Evolutionary conservation across 2,797 vertebrate genomes (phyloP), one percentile per base, ranked within the genome.

Genomic region (Leontopithecus rosalia): DNA sequence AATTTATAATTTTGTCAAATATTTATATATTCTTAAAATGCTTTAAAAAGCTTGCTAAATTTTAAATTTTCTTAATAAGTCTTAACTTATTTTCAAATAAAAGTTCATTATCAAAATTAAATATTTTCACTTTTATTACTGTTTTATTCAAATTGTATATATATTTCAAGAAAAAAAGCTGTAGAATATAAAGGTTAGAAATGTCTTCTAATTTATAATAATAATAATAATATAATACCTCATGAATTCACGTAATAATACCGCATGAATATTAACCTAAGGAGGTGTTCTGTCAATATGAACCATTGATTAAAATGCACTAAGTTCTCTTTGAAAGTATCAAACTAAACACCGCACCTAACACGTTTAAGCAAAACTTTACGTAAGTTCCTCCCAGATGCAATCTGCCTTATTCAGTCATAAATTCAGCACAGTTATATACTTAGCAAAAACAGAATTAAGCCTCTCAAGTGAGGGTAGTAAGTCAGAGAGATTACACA

Each of bases 81-180:
- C 12, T 24, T 92, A 19, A 61, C 33, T 64, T 90, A 93, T 80
- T 88, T 91, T 92, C 2, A 85, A 97, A 84, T 94, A 67, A 83
- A 50, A 82, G 4, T n/a, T 52, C 13, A 33, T 82, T 88, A 75
- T 52, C 10, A 76, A 83, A 75, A 50, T 83, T 70, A 52, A 61
- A 41, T 82, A 70, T 76, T 84, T 92, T 14, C 1, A 92, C 1
- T 41, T 85, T 3, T 17, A 87, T 61, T 87, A 79, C 11, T 81
- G 10, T 85, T 84, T 80, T 13, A 92, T 50, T 73, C 26, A 76
- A 86, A 90, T n/a, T 55, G 26, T 50, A 24, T 36, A 64, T 67
- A 61, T 64, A 0, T 92, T 91, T 81, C 7, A 75, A n/a, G 17
- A 83, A 76, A 72, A 73, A 72, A 92, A 55, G 1, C 4, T 92